Base-by-base conservation (phyloP, 2,797 vertebrate genomes). In the Tarsius wallacei region DNA sequence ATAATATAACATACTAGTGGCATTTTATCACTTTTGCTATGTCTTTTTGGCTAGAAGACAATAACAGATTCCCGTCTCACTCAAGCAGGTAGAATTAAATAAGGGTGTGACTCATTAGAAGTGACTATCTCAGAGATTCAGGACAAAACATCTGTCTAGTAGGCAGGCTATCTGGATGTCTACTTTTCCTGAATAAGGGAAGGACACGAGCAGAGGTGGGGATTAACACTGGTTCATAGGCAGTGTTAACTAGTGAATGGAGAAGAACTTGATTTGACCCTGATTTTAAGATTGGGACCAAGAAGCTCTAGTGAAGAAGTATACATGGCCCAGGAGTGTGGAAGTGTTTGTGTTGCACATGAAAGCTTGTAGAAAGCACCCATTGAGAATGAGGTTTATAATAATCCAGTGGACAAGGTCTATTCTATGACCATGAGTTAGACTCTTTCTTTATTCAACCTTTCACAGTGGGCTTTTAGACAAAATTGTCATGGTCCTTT, bases 41-140 rank as follows among this genome's bases (percentile, higher is more conserved):
- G 9, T 31, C 21, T 7, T 42, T 7, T 81, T 28, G 14, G 55
- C 16, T 22, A 36, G 36, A 13, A 36, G 24, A 16, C 71, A 49
- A 76, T 63, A 22, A 77, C 5, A 28, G 8, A 7, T 26, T 71
- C 22, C 2, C 64, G 14, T 80, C 17, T 55, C 0, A 21, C 21
- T 77, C n/a, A 78, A 42, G 17, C 8, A 49, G 49, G 22, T 21
- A 0, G 15, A 14, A 47, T 22, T 59, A 33, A 24, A 49, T 17
- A 47, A 61, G 8, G 3, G 2, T 17, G 1, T 33, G 36, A 36
- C 2, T 83, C 22, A 24, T 7, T 5, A 4, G 4, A 13, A 4
- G 0, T 12, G 12, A 22, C 11, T 9, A 19, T 31, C 17, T 57
- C 10, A 74, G 16, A 24, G 61, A 47, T 7, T 12, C 49, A 31